A percentile compares a stretch with the other conserved stretches of the same genome.
These are phyloP conservation scores for Campoplex nolae DNA, from an alignment of 2,888 invertebrate species.

Conservation along the genomic window DNA sequence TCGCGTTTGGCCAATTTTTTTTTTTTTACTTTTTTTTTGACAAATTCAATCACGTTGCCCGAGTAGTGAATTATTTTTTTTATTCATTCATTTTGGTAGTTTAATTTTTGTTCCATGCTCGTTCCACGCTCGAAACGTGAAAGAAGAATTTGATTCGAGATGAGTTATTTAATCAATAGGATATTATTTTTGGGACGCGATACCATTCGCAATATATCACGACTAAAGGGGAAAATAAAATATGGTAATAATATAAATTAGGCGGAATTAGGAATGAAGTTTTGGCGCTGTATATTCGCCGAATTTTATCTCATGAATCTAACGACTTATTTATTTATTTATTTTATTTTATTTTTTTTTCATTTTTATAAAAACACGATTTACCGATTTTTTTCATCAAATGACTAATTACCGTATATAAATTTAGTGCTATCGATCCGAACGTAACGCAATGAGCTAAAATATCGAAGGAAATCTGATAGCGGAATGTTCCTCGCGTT, in stretches of 20 bases:
- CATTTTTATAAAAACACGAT: not conserved
- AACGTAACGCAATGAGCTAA: not conserved
- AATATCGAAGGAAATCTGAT: not conserved
- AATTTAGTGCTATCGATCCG: not conserved
- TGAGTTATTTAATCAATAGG: slow-evolving; percentile 9
- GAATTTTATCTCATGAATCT: slow-evolving; percentile 14
- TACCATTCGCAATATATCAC: slow-evolving; percentile 11
- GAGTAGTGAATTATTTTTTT: no score
- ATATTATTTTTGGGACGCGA: slow-evolving; percentile 26
- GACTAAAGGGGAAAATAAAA: slow-evolving; percentile 19
- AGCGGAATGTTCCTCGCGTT: not conserved
- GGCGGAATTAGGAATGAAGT: slow-evolving; percentile 10
- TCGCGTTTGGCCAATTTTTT: not conserved
- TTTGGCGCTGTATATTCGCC: not conserved
- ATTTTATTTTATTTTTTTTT: not conserved
- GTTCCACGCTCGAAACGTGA: not conserved
- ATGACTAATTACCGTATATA: not conserved
- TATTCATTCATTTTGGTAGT: not conserved
- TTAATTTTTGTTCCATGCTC: not conserved
- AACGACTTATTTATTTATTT: not conserved
- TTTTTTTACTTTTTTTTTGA: no score
- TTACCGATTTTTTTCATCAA: not conserved
- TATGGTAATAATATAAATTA: slow-evolving; percentile 44
- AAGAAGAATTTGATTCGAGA: not conserved
- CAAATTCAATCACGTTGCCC: not conserved